Evolutionary conservation across 2,888 invertebrate species (phyloP), one percentile per base, ranked within the genome.

Genomic region (Drosophila demipolita): DNA sequence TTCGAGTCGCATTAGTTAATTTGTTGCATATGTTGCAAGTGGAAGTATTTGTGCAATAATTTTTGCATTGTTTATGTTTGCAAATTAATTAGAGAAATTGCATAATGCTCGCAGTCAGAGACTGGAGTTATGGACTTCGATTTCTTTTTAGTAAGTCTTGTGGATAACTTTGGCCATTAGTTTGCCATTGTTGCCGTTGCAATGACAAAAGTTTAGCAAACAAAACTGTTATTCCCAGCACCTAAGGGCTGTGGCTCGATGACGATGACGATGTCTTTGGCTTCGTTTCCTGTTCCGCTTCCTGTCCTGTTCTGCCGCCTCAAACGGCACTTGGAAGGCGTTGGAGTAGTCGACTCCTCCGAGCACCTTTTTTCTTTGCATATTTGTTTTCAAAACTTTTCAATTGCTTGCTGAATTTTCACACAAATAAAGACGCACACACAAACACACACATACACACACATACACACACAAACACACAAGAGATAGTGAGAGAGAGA

Each of bases 291-390:
- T 60, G 45, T 73, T 78, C 66, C 62, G 70, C 70, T 74, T 69
- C 78, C 74, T 60, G 45, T 73, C 66, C 66, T 63, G 42, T 20
- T 58, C 38, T 26, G 40, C 55, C 53, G 29, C 36, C 52, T 58
- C 54, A 54, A 48, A 36, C 23, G 64, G 53, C 73, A 76, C 80
- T 74, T 75, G 70, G 74, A 67, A 71, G 80, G 71, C 80, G 74
- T 80, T 74, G 71, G 63, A 80, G 57, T 68, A 54, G 62, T 67
- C 67, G 67, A 64, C 58, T 76, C n/a, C n/a, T n/a, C n/a, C 62
- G 74, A 77, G 85, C 86, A 87, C 87, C 87, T 85, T 83, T 85
- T 85, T 85, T 81, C 87, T 87, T 86, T 85, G 87, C 79, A 85
- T 86, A 87, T 86, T 87, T 83, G 87, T 87, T 87, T 79, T 81